A percentile compares a stretch with the other conserved stretches of the same genome.
Conservation (phyloP, 2,113 vertebrate species). For the Hippopotamus amphibius region DNA sequence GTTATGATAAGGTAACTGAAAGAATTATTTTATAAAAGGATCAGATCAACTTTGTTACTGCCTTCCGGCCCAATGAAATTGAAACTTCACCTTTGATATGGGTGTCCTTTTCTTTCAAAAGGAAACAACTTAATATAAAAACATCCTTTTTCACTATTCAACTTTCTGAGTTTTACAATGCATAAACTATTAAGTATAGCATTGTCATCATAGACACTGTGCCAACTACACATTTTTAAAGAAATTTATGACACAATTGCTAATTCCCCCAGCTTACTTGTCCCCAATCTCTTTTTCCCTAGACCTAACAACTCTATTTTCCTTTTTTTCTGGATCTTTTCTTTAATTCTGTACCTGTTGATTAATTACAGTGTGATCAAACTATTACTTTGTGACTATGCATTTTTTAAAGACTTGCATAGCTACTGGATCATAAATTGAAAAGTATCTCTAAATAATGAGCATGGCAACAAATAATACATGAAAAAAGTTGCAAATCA, state of each 20-base stretch:
- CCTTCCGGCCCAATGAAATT: neutral
- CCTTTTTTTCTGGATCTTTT: neutral
- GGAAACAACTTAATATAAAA: neutral
- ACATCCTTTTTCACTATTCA: neutral
- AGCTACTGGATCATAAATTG: neutral
- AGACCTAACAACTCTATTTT: neutral
- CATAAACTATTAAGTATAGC: neutral
- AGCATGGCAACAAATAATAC: neutral
- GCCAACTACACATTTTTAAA: neutral
- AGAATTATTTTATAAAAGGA: neutral
- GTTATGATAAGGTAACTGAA: neutral
- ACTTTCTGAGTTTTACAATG: neutral
- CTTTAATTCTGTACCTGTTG: neutral
- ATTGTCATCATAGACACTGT: neutral
- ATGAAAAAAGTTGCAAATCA: neutral
- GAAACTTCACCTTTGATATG: neutral
- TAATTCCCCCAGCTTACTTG: neutral
- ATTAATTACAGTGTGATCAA: constrained; percentile 30
- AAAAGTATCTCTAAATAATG: constrained; percentile 9
- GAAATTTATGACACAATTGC: neutral
- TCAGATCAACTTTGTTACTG: neutral
- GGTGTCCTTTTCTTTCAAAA: neutral
- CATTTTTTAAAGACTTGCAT: neutral
- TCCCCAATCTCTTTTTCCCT: neutral
- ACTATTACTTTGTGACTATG: neutral